Evolutionary conservation across 2,113 vertebrate genomes (phyloP), one percentile per base, ranked within the genome.

Genomic region (Pitta sordida): DNA sequence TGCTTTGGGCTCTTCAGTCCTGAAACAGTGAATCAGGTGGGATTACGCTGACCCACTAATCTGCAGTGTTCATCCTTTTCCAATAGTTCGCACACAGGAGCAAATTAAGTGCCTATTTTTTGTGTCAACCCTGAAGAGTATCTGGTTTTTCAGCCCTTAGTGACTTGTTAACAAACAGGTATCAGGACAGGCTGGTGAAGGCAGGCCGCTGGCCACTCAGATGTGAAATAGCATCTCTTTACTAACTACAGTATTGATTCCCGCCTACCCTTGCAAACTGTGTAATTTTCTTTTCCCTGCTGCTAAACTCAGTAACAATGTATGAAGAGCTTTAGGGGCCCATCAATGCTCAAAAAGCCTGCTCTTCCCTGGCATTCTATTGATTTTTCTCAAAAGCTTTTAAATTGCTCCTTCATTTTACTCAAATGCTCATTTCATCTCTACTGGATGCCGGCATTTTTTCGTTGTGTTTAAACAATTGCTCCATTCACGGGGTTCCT

Each of bases 221-320:
- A 98, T 99, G 99, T 99, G 99, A 99, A 99, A 99, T 99, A 98
- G 98, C 98, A 96, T 99, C 98, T 99, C 98, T 98, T 98, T 98
- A 98, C 98, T 99, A 99, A 99, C 98, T 98, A 97, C 97, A 91
- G 95, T 98, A 99, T 99, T 90, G 99, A 99, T 99, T 98, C 97
- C 96, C 97, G 79, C 98, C 97, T 97, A 95, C 97, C 96, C 97
- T 93, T 71, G 79, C 97, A 96, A 96, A 83, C 95, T 90, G 94
- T 97, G 97, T 98, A 97, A 97, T 98, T 98, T 98, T 98, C 97
- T 98, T 96, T 97, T 97, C 97, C 97, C 97, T 81, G 93, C 96
- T 80, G 95, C 97, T 98, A 97, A 97, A 98, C 97, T 97, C 96
- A 53, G 97, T 94, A 98, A 98, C 98, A 98, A 97, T 98, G 97